Conservation (phyloP, 2,888 invertebrate species). For the Scaptomyza reducta region DNA sequence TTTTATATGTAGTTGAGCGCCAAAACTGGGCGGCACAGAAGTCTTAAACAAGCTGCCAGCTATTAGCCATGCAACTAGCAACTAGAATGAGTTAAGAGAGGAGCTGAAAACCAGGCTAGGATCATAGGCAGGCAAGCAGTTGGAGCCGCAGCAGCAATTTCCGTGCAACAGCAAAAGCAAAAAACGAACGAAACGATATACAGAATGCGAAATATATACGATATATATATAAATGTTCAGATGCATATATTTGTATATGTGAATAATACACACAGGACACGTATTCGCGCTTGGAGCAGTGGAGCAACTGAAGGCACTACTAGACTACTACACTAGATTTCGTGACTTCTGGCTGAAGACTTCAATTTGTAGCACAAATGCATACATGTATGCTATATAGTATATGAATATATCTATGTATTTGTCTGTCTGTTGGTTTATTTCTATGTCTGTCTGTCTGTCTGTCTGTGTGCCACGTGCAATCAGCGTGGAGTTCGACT, state of each 20-base stretch:
- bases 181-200: slow-evolving; percentile 47
- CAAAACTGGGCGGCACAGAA: slow-evolving; percentile 31
- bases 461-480: slow-evolving; percentile 66
- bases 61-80: slow-evolving; percentile 66
- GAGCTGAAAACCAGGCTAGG: background rate
- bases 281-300: slow-evolving; percentile 43
- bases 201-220: slow-evolving; percentile 38
- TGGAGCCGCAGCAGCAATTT: slow-evolving; percentile 50
- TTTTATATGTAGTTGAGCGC: slow-evolving; percentile 34
- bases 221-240: background rate
- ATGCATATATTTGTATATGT: background rate
- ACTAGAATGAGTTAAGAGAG: background rate
- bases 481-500: slow-evolving; percentile 68
- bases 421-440: slow-evolving; percentile 14
- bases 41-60: slow-evolving; percentile 70
- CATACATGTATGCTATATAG: slow-evolving; percentile 9
- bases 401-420: slow-evolving; percentile 21
- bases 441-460: slow-evolving; percentile 24
- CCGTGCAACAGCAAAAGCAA: slow-evolving; percentile 65
- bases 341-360: slow-evolving; percentile 76
- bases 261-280: slow-evolving; percentile 40
- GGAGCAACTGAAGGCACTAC: slow-evolving; percentile 50
- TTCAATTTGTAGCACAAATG: slow-evolving; percentile 70
- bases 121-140: background rate
- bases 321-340: slow-evolving; percentile 77